phyloP scores from a whole-genome alignment of 2,888 invertebrate species.

The Ferdinandea cuprea region DNA sequence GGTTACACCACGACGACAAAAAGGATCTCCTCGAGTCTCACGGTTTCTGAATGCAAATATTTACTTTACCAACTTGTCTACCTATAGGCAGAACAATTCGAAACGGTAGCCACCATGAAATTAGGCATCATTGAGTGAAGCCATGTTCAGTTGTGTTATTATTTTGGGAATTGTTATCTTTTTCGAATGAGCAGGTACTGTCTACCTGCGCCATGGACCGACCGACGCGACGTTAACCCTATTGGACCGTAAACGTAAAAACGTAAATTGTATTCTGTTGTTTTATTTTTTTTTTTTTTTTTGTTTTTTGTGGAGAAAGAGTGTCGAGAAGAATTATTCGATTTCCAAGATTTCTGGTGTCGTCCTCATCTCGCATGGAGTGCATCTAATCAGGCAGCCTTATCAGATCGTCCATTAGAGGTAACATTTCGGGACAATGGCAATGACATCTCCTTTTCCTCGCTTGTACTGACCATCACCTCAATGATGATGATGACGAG shows the following conservation, averaged over 20 bases:
- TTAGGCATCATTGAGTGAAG: constrained; percentile 42
- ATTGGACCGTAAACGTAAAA: no score
- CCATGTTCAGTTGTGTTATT: not conserved
- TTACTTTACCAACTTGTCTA: constrained; percentile 25
- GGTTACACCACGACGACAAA: constrained; percentile 19
- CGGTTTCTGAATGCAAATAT: constrained; percentile 40
- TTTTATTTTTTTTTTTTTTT: no score
- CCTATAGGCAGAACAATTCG: constrained; percentile 51
- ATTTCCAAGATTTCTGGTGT: constrained; percentile 27
- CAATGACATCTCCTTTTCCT: constrained; percentile 28
- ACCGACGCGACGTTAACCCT: no score
- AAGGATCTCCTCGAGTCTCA: not conserved
- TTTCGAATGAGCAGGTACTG: not conserved
- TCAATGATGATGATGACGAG: constrained; percentile 20
- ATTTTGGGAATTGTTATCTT: not conserved
- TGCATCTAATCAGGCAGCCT: constrained; percentile 28
- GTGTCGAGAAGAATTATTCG: constrained; percentile 7
- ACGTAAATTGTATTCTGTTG: no score
- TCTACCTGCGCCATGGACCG: not conserved
- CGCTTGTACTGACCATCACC: constrained; percentile 1
- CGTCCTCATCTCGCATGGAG: not conserved
- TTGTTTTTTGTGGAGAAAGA: no score
- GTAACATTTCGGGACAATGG: not conserved
- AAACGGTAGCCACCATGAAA: constrained; percentile 62
- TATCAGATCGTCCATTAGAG: constrained; percentile 61